Conservation (phyloP, 2,888 invertebrate genomes). For the Drosophila antonietae region DNA sequence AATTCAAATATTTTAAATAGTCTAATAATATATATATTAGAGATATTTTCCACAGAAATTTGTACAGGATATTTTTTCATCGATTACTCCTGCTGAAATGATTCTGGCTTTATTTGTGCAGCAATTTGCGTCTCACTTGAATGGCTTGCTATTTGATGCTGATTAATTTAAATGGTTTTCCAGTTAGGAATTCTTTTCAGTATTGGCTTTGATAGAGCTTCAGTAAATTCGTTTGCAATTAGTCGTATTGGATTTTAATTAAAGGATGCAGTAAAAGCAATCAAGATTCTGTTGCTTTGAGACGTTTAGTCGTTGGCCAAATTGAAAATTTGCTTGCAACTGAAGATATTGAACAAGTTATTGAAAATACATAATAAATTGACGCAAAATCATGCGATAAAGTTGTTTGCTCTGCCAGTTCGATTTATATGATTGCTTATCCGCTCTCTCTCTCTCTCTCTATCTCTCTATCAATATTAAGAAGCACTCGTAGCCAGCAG, state of each 20-base stretch:
- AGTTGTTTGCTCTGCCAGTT: slow-evolving; percentile 40
- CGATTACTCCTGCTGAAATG: not conserved
- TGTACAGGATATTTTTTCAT: not conserved
- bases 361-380: slow-evolving; percentile 53
- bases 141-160: slow-evolving; percentile 25
- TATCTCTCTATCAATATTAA: slow-evolving; percentile 19
- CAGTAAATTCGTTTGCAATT: slow-evolving; percentile 29
- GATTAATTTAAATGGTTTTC: slow-evolving; percentile 27
- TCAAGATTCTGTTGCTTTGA: slow-evolving; percentile 2
- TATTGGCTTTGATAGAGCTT: not conserved
- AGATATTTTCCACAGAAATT: no score
- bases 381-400: slow-evolving; percentile 57
- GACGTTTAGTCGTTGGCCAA: slow-evolving; percentile 1
- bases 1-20: no score
- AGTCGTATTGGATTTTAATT: slow-evolving; percentile 34
- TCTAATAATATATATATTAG: no score
- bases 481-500: slow-evolving; percentile 36
- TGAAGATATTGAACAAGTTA: slow-evolving; percentile 33
- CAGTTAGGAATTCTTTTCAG: slow-evolving; percentile 8
- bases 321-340: slow-evolving; percentile 11
- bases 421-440: slow-evolving; percentile 20
- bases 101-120: slow-evolving; percentile 1
- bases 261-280: slow-evolving; percentile 21
- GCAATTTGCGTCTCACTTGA: slow-evolving; percentile 17
- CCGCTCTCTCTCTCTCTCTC: fast-evolving